A percentile compares a stretch with the other conserved stretches of the same genome.
Conservation (phyloP, 2,888 invertebrate species). For the Diabrotica balteata region DNA sequence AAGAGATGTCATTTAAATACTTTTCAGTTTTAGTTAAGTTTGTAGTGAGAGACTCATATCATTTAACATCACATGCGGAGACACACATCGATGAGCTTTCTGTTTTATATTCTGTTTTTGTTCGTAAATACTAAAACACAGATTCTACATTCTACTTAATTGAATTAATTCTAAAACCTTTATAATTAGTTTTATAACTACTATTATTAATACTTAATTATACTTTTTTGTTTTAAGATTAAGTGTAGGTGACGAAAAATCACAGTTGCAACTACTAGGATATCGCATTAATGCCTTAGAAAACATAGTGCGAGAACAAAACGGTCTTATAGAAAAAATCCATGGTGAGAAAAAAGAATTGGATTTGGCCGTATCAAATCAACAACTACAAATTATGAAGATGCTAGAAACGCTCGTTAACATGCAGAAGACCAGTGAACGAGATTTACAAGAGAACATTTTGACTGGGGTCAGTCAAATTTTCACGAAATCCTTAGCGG, state of each 20-base stretch:
- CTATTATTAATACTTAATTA: no score
- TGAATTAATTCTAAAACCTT: no score
- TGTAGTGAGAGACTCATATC: no score
- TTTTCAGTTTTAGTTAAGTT: no score
- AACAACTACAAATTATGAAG: slow-evolving; percentile 56
- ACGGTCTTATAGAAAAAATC: slow-evolving; percentile 51
- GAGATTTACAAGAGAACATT: slow-evolving; percentile 63
- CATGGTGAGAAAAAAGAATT: slow-evolving; percentile 55
- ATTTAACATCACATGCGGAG: no score
- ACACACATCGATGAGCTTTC: no score
- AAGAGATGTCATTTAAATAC: no score
- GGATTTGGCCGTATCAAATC: slow-evolving; percentile 55
- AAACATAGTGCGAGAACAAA: slow-evolving; percentile 54
- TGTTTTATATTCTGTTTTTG: no score
- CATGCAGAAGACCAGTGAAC: slow-evolving; percentile 61
- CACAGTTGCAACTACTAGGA: slow-evolving; percentile 51
- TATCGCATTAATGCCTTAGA: slow-evolving; percentile 53
- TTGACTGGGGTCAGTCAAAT: slow-evolving; percentile 65
- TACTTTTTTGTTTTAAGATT: slow-evolving; percentile 7
- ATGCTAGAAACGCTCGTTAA: slow-evolving; percentile 55
- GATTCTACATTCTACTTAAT: no score
- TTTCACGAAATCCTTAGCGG: slow-evolving; percentile 52
- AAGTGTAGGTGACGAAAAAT: slow-evolving; percentile 39
- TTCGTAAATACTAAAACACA: no score
- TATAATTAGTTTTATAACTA: no score